Evolutionary conservation across 2,888 invertebrate genomes (phyloP).

Genomic region (Tillus elongatus): DNA sequence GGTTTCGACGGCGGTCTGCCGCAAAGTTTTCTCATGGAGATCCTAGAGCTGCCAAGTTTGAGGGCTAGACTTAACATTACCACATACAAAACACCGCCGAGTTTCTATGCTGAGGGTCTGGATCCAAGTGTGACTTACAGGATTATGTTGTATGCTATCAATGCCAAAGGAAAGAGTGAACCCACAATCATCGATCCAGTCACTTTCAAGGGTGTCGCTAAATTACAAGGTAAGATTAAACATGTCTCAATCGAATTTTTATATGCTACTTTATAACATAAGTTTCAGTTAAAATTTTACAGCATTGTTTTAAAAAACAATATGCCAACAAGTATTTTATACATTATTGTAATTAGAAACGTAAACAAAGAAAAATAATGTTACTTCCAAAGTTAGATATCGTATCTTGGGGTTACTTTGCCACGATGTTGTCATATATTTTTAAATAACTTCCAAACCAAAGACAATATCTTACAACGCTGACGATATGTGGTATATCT

Average conservation of each 20-base stretch:
- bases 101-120: slow-evolving; percentile 58
- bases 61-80: slow-evolving; percentile 54
- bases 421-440: too few species aligned
- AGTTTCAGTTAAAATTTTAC: too few species aligned
- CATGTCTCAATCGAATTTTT: slow-evolving; percentile 14
- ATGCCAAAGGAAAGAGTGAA: slow-evolving; percentile 80
- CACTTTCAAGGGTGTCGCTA: slow-evolving; percentile 77
- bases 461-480: too few species aligned
- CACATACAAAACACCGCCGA: slow-evolving; percentile 51
- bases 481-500: too few species aligned
- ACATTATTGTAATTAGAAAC: too few species aligned
- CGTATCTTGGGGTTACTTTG: too few species aligned
- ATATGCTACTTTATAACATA: too few species aligned
- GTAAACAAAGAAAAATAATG: too few species aligned
- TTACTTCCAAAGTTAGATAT: too few species aligned
- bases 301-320: too few species aligned
- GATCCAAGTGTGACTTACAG: slow-evolving; percentile 69
- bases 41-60: slow-evolving; percentile 62
- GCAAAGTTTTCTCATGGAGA: slow-evolving; percentile 75
- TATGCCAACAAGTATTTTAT: too few species aligned
- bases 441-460: too few species aligned
- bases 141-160: slow-evolving; percentile 75
- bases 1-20: slow-evolving; percentile 83
- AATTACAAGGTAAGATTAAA: slow-evolving; percentile 77
- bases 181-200: slow-evolving; percentile 75